Percentiles rank a stretch among this genome's conserved stretches.
phyloP scores from a whole-genome alignment of 2,113 vertebrate genomes.

The Perccottus glenii region DNA sequence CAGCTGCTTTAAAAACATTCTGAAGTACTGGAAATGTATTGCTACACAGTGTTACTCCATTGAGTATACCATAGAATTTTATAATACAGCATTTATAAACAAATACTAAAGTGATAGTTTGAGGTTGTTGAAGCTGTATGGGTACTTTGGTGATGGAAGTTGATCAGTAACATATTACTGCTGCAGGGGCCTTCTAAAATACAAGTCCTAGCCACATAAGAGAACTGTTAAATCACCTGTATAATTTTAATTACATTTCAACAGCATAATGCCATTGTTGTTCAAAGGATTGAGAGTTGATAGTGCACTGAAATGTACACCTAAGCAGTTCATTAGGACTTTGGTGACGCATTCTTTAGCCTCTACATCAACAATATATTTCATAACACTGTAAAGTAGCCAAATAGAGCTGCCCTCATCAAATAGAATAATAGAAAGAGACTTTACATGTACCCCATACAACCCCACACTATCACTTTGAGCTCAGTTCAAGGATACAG shows the following conservation, averaged over 20 bases:
- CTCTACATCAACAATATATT: no score
- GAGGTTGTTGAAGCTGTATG: neutral
- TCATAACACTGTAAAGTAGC: neutral
- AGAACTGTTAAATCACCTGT: no score
- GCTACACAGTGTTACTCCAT: conserved; percentile 79
- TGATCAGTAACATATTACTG: no score
- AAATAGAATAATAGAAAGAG: neutral
- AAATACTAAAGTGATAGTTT: conserved; percentile 61
- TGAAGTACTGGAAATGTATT: conserved; percentile 78
- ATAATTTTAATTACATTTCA: neutral
- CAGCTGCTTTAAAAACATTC: conserved; percentile 80
- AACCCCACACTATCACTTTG: neutral
- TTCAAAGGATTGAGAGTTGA: no score
- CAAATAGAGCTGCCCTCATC: neutral
- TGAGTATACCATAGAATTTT: conserved; percentile 62
- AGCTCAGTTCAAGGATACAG: conserved; percentile 68
- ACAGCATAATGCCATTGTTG: neutral
- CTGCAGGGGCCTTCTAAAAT: no score
- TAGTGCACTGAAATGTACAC: no score
- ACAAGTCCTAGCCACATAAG: no score
- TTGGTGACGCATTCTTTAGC: no score
- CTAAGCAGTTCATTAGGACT: no score
- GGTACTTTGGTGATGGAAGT: neutral
- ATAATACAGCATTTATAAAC: conserved; percentile 79
- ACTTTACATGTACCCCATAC: neutral